Evolutionary conservation across 2,113 vertebrate species (phyloP), one percentile per base, ranked within the genome.

Genomic region (Brevimyrus niger): DNA sequence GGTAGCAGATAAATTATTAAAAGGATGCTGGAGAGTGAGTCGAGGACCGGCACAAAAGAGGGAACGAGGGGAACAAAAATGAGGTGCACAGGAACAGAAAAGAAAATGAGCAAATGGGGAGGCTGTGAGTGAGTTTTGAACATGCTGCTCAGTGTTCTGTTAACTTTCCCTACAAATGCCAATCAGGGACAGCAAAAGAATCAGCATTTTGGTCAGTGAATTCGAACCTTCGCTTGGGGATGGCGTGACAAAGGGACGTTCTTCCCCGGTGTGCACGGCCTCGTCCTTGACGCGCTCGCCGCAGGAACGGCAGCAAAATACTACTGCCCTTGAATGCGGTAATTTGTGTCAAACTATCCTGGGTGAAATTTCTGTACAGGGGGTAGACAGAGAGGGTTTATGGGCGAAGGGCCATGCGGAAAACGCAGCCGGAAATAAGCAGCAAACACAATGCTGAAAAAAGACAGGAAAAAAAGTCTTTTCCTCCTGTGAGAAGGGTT

Each of bases 1-100:
- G 19, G 27, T 76, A 82, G 88, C 88, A 82, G 48, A 89, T 82
- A 55, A 83, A 89, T 89, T 55, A 89, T 89, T 89, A 83, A 83
- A 50, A 17, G n/a, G 88, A 53, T 35, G 53, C 80, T 89, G 83
- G 19, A 83, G 73, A 89, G 69, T 8, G 38, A 87, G 46, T 27
- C 44, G 23, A 42, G 48, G 88, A 87, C 73, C 73, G 48, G 69
- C 73, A 55, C 31, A 89, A 51, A 47, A 53, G 31, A 4, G n/a
- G 9, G 53, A n/a, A 58, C 17, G 35, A 87, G 55, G 69, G 53
- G 1, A 88, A 61, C 48, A 50, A 61, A 76, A 76, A 15, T 35
- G 17, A 88, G 87, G 21, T 0, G 6, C 31, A 31, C 7, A 2
- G 44, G 87, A 46, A 69, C 58, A 4, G 13, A 53, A 48, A 73